phyloP scores from a whole-genome alignment of 2,888 invertebrate genomes.

The Tetragonisca angustula region DNA sequence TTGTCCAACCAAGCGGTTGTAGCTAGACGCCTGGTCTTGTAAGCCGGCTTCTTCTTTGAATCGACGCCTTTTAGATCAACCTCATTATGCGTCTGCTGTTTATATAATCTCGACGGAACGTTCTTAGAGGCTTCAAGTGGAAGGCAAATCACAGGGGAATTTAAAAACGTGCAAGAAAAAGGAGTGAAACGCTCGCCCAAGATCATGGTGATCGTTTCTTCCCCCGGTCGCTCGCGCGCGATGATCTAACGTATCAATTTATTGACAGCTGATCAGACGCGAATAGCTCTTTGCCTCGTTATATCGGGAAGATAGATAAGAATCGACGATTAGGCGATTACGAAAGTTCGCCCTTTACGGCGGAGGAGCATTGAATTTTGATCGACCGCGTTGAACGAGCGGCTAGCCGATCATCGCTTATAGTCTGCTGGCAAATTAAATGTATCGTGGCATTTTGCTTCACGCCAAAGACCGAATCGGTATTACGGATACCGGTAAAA shows the following conservation, averaged over 20 bases:
- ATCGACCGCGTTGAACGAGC: not conserved
- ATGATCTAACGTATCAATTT: constrained; percentile 37
- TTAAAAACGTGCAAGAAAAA: constrained; percentile 22
- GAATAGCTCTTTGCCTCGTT: not conserved
- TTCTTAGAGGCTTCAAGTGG: not conserved
- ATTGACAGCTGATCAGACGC: constrained; percentile 7
- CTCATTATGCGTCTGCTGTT: constrained; percentile 11
- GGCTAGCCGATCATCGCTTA: not conserved
- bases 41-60: not conserved
- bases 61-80: constrained; percentile 19
- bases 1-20: constrained; percentile 24
- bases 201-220: constrained; percentile 29
- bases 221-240: not conserved
- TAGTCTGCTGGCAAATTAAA: constrained; percentile 1
- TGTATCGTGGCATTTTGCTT: not conserved
- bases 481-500: no score
- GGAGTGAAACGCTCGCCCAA: not conserved
- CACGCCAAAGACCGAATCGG: no score
- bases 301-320: constrained; percentile 6
- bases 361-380: constrained; percentile 20
- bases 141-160: constrained; percentile 11
- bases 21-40: not conserved
- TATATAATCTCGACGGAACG: not conserved
- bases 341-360: not conserved
- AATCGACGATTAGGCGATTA: constrained; percentile 16